phyloP scores from a whole-genome alignment of 2,113 vertebrate genomes.

The Empidonax alnorum region DNA sequence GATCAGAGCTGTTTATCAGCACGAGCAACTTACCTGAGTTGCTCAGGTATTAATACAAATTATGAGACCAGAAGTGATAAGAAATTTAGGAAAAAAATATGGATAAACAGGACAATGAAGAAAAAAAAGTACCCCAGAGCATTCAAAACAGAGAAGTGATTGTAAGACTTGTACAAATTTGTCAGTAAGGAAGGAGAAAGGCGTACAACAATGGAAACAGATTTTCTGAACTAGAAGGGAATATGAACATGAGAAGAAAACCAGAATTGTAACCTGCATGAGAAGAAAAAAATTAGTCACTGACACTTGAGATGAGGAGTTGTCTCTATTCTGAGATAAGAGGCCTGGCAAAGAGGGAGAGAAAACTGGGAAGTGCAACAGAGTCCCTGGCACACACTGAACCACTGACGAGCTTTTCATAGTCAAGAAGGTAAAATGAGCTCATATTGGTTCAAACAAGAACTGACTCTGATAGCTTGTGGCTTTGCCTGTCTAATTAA shows the following conservation, averaged over 20 bases:
- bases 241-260: not conserved
- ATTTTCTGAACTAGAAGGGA: not conserved
- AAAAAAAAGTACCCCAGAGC: not conserved
- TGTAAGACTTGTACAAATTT: not conserved
- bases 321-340: not conserved
- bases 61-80: not conserved
- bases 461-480: not conserved
- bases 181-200: not conserved
- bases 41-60: not conserved
- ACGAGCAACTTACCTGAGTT: not conserved
- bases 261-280: not conserved
- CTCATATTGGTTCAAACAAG: not conserved
- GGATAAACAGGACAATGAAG: not conserved
- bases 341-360: not conserved
- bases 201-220: not conserved
- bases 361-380: not conserved
- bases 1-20: not conserved
- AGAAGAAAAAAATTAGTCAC: not conserved
- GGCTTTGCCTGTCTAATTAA: not conserved
- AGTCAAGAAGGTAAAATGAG: not conserved
- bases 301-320: not conserved
- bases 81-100: not conserved
- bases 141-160: not conserved
- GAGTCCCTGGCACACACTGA: not conserved
- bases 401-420: not conserved